phyloP scores from a whole-genome alignment of 2,888 invertebrate genomes.

The Andrena chrysosceles region DNA sequence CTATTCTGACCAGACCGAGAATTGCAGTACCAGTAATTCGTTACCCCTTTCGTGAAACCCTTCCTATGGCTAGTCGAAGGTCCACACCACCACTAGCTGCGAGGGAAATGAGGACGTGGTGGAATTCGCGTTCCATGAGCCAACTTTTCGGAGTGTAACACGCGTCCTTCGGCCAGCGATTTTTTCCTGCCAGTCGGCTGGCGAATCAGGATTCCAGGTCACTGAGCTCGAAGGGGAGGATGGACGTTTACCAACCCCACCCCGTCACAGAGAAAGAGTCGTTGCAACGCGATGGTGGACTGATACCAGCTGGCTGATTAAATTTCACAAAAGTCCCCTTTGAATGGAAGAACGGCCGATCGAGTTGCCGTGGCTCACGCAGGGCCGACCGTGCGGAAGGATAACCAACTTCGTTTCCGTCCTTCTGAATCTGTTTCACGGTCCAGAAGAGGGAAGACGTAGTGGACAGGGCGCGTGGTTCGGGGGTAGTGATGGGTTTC shows the following conservation, averaged over 20 bases:
- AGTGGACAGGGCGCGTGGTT: background rate
- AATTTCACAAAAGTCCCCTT: conserved; percentile 59
- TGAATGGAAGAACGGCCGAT: conserved; percentile 28
- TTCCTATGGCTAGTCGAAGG: background rate
- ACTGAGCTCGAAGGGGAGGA: conserved; percentile 24
- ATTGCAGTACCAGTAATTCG: conserved; percentile 7
- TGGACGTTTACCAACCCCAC: conserved; percentile 25
- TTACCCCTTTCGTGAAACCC: background rate
- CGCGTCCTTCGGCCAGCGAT: background rate
- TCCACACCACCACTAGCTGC: background rate
- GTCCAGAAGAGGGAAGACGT: background rate
- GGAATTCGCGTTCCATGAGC: conserved; percentile 5
- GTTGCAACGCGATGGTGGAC: conserved; percentile 23
- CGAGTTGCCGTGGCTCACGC: conserved; percentile 6
- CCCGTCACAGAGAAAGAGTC: background rate
- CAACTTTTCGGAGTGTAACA: conserved; percentile 5
- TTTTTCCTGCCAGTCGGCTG: conserved; percentile 16
- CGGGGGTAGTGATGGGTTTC: too few species aligned
- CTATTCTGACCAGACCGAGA: too few species aligned
- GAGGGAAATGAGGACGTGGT: background rate
- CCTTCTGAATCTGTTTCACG: conserved; percentile 34
- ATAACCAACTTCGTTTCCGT: conserved; percentile 48
- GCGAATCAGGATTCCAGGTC: conserved; percentile 62
- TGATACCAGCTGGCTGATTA: conserved; percentile 57
- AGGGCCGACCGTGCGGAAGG: conserved; percentile 7